These are phyloP conservation scores for Podiceps cristatus DNA, from an alignment of 2,113 vertebrate genomes.

Conservation along the genomic window DNA sequence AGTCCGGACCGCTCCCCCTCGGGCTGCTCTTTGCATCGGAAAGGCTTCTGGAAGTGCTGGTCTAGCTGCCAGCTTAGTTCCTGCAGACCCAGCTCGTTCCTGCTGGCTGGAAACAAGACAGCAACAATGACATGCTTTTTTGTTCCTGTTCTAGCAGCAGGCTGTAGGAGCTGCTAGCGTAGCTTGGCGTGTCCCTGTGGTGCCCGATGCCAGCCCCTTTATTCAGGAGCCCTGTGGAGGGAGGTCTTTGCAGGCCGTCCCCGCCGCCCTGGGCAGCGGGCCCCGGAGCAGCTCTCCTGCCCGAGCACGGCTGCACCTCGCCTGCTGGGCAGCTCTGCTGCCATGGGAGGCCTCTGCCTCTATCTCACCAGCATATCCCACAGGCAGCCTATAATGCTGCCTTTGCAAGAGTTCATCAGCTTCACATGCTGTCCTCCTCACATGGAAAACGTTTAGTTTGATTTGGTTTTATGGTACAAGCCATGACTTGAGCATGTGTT, in stretches of 20 bases:
- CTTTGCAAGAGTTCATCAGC: neutral
- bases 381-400: neutral
- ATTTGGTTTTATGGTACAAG: neutral
- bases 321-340: neutral
- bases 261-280: too few species aligned
- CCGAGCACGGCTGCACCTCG: neutral
- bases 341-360: neutral
- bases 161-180: neutral
- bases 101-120: neutral
- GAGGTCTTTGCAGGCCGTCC: neutral
- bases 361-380: neutral
- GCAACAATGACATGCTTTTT: neutral
- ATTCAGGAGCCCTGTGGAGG: neutral
- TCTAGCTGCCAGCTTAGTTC: neutral
- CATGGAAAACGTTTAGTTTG: neutral
- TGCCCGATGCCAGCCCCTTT: neutral
- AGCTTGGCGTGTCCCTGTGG: fast-evolving
- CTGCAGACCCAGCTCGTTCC: neutral
- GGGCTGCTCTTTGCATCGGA: neutral
- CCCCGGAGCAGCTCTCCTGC: neutral
- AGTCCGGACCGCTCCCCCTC: neutral
- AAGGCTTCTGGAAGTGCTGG: neutral
- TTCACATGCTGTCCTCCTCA: neutral
- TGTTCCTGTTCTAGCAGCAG: neutral
- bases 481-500: neutral